Evolutionary conservation across 1,140 invertebrate species (phyloP), one percentile per base, ranked within the genome.

Genomic region (Solenopsis invicta): DNA sequence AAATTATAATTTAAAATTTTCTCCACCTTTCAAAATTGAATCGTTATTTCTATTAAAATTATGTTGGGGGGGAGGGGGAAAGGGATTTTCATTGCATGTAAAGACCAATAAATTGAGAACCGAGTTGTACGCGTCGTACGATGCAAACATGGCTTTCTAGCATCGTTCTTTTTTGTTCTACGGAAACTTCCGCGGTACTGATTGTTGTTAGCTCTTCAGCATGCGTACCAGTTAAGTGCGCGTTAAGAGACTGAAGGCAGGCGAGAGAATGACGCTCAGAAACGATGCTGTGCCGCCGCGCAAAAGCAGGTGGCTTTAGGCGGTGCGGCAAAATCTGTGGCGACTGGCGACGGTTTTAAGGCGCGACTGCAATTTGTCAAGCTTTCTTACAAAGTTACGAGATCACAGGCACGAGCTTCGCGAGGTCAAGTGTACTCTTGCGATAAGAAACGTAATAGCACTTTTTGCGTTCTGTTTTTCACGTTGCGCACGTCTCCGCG

Each of bases 381-480:
- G 84, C 74, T 89, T 82, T 82, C 64, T 29, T 48, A 12, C 18
- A 9, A 24, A 81, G 67, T 75, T 75, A 72, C n/a, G 54, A 76
- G 69, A 89, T 86, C 77, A 56, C 82, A 50, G 18, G 48, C 24
- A 16, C 21, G 52, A 75, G 61, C 37, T 37, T 56, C 52, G 72
- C 48, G 50, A 72, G 88, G 88, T 90, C 88, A 81, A 89, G 84
- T 84, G 59, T 64, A 62, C 88, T 89, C 74, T 29, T 69, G 29
- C 48, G 61, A 75, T 37, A 59, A 86, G 75, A 54, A 71, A 86
- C 66, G 67, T 72, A 89, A 81, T 76, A 74, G 61, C 45, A 50
- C 61, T 81, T 69, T 50, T 64, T 37, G 66, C 52, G 8, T 50
- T 85, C 72, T 77, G 54, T 77, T 81, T 81, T 81, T 81, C 66